Base-by-base conservation (phyloP, 2,113 vertebrate species). In the Bos taurus region DNA sequence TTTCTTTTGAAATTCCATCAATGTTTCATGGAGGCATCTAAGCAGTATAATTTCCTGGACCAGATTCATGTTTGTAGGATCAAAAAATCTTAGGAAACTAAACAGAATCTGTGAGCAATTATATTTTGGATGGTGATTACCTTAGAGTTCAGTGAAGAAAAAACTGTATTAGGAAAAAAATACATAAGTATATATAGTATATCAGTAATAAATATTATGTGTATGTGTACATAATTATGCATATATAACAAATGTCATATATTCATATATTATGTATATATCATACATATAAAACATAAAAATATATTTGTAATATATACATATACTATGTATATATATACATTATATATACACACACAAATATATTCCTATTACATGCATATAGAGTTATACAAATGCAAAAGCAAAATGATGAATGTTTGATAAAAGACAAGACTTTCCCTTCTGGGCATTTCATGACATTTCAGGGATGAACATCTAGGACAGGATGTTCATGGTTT, bases 31-130 rank as follows among this genome's bases (percentile, higher is more conserved):
- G 83, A 74, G 60, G 90, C 26, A 83, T 94, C 93, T 93, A 92
- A 46, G 56, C 89, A 97, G 64, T 33, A 2, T 25, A 21, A 43
- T 97, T 97, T 97, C 28, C 80, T 97, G 67, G 46, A 77, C 28
- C 74, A 88, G 57, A 74, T 80, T 78, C 83, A 40, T 93, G 78
- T 96, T 97, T 96, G 36, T 90, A 25, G 40, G 87, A 86, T 86
- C 46, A 93, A 87, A 57, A 96, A 95, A 93, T 92, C 43, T 92
- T 92, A 97, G 64, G 96, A 97, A 97, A 83, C 40, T 89, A 85
- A 97, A 94, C 60, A 98, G 83, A 96, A 90, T 97, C 43, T 91
- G 26, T 86, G 71, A 93, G 83, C 50, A 96, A 83, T 97, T 98
- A 74, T 91, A 80, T 81, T 97, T 98, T 90, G 86, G 6, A 43